phyloP scores from a whole-genome alignment of 2,888 invertebrate genomes.

The Cyclophora albipunctata region DNA sequence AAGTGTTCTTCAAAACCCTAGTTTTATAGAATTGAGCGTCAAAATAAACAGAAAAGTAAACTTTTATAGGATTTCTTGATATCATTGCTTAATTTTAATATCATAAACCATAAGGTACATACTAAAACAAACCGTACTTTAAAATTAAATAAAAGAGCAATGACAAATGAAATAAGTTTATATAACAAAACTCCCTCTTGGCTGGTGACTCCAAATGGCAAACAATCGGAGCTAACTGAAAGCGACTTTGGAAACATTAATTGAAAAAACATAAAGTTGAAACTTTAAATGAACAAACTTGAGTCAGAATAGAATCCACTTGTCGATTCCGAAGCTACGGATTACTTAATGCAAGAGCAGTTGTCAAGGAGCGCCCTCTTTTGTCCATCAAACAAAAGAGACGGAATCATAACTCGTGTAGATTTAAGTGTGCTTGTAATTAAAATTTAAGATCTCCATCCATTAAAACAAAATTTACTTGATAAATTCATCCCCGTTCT shows the following conservation, averaged over 20 bases:
- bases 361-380: constrained; percentile 21
- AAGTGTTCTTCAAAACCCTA: too few relatives aligned
- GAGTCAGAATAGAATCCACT: constrained; percentile 11
- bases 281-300: constrained; percentile 1
- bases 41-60: too few relatives aligned
- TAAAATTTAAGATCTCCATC: constrained; percentile 35
- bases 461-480: constrained; percentile 12
- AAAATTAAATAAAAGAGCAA: too few relatives aligned
- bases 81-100: too few relatives aligned
- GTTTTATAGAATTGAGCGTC: too few relatives aligned
- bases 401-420: constrained; percentile 31
- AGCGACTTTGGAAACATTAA: not conserved
- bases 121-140: too few relatives aligned
- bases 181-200: too few relatives aligned
- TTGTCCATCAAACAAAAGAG: constrained; percentile 36
- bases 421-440: constrained; percentile 42
- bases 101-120: too few relatives aligned
- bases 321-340: constrained; percentile 20
- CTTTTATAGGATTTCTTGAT: too few relatives aligned
- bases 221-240: too few relatives aligned
- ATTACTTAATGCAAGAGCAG: constrained; percentile 24
- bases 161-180: too few relatives aligned
- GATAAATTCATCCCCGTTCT: constrained; percentile 2
- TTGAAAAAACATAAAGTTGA: not conserved
- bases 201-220: too few relatives aligned